Evolutionary conservation across 2,888 invertebrate genomes (phyloP), one percentile per base, ranked within the genome.

Genomic region (Hetaerina titia): DNA sequence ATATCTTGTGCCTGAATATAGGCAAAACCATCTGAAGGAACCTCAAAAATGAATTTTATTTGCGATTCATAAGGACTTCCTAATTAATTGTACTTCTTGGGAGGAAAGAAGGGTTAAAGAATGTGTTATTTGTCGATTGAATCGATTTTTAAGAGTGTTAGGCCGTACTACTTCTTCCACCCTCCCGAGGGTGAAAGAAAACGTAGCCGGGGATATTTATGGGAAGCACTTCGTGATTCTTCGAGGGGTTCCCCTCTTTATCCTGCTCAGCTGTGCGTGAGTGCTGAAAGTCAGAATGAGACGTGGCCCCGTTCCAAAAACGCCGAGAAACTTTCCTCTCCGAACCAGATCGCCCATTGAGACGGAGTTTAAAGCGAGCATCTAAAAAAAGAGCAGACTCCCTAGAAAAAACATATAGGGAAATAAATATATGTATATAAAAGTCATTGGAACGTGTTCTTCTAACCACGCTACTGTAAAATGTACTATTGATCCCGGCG

Each of bases 341-440:
- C 92, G 57, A 69, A 74, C 45, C 92, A 92, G 60, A 90, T 63
- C 56, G 56, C 92, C 92, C 92, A 92, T 92, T 92, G 69, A 92
- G 92, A 69, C 45, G 56, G 31, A 5, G 92, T 19, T 69, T 56
- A 11, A 69, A 17, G 64, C 7, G 56, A n/a, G 92, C 81, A 31
- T 81, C 92, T 92, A 92, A 69, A 92, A 69, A 19, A 45, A 92
- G 92, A 92, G 56, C 89, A 57, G 92, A 57, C 11, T 92, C 92
- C 69, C 13, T 45, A 13, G 19, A 89, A 89, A 89, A 56, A 56
- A 92, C 22, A 69, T 25, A 92, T 17, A 56, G 69, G 19, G 13
- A 63, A 64, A 64, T n/a, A 63, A 63, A 90, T 25, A 25, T 63
- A 90, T 25, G 19, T 63, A 63, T 17, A 63, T 63, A 57, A 89